Evolutionary conservation across 2,888 invertebrate genomes (phyloP), one percentile per base, ranked within the genome.

Genomic region (Pseudococcus jackbeardsleyi): DNA sequence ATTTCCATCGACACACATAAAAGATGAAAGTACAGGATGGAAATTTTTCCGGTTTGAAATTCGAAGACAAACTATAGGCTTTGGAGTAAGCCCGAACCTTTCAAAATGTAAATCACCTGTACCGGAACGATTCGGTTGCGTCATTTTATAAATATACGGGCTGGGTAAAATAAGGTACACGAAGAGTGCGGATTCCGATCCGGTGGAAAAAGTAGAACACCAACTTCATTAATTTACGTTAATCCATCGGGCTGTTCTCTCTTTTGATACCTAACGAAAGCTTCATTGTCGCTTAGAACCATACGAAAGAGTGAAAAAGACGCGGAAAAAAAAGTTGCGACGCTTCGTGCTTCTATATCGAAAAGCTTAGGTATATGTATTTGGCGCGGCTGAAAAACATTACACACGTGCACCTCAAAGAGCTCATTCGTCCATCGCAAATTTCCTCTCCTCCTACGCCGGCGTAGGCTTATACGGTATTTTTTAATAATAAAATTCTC

Each of bases 401-500:
- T 77, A 77, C 77, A 77, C 77, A n/a, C 54, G 77, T 77, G 77
- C 77, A 77, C 77, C 22, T 77, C 77, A 77, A 77, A 77, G 77
- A 39, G 77, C 77, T 77, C 77, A 77, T 77, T 77, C 77, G 77
- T 77, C 77, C 77, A 42, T 77, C 33, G 77, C 42, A 77, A 77
- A 77, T 77, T 39, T 77, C 77, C 26, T 33, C 26, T 3, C 3
- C 26, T 3, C 26, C 26, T 1, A 3, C 3, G 1, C 9, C 42
- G 42, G 42, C 9, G 42, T 42, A 77, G 39, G 77, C 42, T 77
- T 77, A 42, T 42, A 42, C 42, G 77, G 77, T 77, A 77, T 77
- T 77, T 72, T 77, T 77, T 77, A 77, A 77, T 77, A 77, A 77
- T 77, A 77, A 77, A 77, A 77, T 77, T 77, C 77, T 77, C 42